phyloP scores from a whole-genome alignment of 2,888 invertebrate species.

The Scrobipalpa atriplicella region DNA sequence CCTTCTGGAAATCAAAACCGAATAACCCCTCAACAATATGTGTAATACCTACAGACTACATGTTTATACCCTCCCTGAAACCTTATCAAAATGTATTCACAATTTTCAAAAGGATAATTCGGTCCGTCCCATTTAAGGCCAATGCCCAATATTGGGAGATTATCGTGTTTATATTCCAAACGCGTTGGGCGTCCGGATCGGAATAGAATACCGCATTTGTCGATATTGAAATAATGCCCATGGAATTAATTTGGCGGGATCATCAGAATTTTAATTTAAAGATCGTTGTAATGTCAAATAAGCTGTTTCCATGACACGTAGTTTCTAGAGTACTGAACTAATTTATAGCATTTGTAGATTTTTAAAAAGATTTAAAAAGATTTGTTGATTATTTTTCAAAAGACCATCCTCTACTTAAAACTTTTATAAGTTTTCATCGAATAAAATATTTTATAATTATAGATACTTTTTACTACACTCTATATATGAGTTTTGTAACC shows the following conservation, averaged over 20 bases:
- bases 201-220: slow-evolving; percentile 16
- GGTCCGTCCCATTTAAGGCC: slow-evolving; percentile 39
- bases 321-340: too few species aligned
- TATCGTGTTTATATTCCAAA: slow-evolving; percentile 40
- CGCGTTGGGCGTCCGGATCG: slow-evolving; percentile 31
- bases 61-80: neutral
- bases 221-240: slow-evolving; percentile 22
- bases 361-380: too few species aligned
- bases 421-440: too few species aligned
- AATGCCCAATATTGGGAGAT: slow-evolving; percentile 37
- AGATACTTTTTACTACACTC: too few species aligned
- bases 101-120: slow-evolving; percentile 42
- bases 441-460: too few species aligned
- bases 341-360: too few species aligned
- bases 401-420: too few species aligned
- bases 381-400: too few species aligned
- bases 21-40: too few species aligned
- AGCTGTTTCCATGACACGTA: neutral
- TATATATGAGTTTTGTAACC: too few species aligned
- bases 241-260: slow-evolving; percentile 19
- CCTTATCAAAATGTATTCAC: slow-evolving; percentile 39
- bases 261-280: slow-evolving; percentile 11
- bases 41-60: too few species aligned
- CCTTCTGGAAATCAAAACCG: too few species aligned
- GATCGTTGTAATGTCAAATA: neutral